Percentiles rank a stretch among this genome's conserved stretches.
phyloP scores from a whole-genome alignment of 2,888 invertebrate species.

The Callimorpha dominula region DNA sequence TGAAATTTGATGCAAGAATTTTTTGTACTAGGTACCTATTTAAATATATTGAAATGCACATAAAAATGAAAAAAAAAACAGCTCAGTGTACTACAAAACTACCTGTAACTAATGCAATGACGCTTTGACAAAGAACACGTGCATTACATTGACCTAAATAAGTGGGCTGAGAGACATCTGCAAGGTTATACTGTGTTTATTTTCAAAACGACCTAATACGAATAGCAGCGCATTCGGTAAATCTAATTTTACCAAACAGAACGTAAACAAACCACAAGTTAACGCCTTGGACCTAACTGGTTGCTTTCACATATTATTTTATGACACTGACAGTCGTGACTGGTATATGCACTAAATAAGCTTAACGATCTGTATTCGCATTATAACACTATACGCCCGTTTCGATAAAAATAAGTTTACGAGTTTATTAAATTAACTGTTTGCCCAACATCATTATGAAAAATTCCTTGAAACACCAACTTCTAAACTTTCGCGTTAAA shows the following conservation, averaged over 20 bases:
- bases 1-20: constrained; percentile 59
- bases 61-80: constrained; percentile 29
- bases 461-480: constrained; percentile 8
- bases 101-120: constrained; percentile 58
- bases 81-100: constrained; percentile 46
- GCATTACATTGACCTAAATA: constrained; percentile 85
- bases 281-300: constrained; percentile 66
- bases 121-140: constrained; percentile 76
- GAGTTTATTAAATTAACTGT: constrained; percentile 60
- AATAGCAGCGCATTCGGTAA: constrained; percentile 76
- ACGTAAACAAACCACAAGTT: constrained; percentile 83
- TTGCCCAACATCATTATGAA: constrained; percentile 37
- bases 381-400: constrained; percentile 57
- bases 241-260: constrained; percentile 82
- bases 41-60: constrained; percentile 7
- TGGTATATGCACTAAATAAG: constrained; percentile 69
- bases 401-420: constrained; percentile 75
- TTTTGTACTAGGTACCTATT: constrained; percentile 13
- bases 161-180: constrained; percentile 74
- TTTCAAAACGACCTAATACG: constrained; percentile 84
- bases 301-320: constrained; percentile 71
- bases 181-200: constrained; percentile 83
- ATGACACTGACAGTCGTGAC: constrained; percentile 70
- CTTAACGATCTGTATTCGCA: constrained; percentile 66
- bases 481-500: no score